These are phyloP conservation scores for Spea hammondii DNA, from an alignment of 2,797 vertebrate genomes.

Conservation along the genomic window DNA sequence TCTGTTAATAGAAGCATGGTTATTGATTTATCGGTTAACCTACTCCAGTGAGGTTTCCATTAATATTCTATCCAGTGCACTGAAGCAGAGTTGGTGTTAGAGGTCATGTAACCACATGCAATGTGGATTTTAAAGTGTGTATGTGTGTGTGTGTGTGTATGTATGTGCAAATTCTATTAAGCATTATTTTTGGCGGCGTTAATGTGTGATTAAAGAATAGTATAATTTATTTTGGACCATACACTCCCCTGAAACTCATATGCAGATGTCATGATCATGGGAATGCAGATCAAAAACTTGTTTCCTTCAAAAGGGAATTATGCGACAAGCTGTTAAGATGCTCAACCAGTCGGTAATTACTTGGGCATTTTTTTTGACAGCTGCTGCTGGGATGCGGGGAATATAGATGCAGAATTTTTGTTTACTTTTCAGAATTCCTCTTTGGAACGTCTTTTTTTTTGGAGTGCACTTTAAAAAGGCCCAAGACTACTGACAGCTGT, in stretches of 20 bases:
- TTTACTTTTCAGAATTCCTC: conserved; percentile 27
- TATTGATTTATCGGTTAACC: too few species aligned
- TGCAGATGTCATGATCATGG: conserved; percentile 17
- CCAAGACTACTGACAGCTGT: conserved; percentile 38
- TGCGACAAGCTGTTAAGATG: conserved; percentile 28
- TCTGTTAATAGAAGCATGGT: too few species aligned
- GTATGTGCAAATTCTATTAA: too few species aligned
- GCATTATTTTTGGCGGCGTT: too few species aligned
- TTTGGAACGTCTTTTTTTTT: conserved; percentile 21
- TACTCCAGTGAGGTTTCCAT: too few species aligned
- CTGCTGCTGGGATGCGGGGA: conserved; percentile 30
- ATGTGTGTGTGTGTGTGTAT: too few species aligned
- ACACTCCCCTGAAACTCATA: background rate
- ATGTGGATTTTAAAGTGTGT: too few species aligned
- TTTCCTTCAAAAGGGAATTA: conserved; percentile 21
- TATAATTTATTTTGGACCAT: conserved; percentile 1
- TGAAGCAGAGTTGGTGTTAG: too few species aligned
- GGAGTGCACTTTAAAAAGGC: conserved; percentile 31
- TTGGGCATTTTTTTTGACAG: conserved; percentile 40
- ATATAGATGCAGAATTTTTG: conserved; percentile 1
- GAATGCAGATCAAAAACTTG: background rate
- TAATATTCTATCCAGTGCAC: too few species aligned
- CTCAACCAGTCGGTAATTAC: conserved; percentile 35
- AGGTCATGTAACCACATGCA: too few species aligned
- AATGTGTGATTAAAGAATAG: background rate